Base-by-base conservation (phyloP, 2,113 vertebrate genomes). In the Aldabrachelys gigantea region DNA sequence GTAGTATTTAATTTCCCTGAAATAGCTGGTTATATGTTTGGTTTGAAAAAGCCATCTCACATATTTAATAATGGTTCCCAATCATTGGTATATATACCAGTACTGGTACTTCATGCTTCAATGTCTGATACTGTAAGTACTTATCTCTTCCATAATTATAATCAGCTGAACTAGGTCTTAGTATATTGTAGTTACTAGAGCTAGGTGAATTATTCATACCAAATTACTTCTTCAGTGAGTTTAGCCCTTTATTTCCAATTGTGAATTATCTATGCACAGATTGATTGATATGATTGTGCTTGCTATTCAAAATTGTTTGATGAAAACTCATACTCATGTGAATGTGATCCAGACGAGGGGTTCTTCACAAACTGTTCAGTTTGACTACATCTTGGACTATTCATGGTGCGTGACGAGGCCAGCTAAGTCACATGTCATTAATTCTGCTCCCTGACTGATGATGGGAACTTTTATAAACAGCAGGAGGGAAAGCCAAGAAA, bases 211-310 rank as follows among this genome's bases (percentile, higher is more conserved):
- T 92, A 86, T n/a, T 93, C 79, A 8, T 85, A 87, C 35, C 38
- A 89, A 89, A 56, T 93, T 3, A 59, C 76, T 91, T 89, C 80
- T 96, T 96, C 93, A 96, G 91, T 93, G 92, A 97, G 7, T 81
- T 91, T 41, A 80, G 19, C 56, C 3, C 2, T 84, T 31, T 50
- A 49, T 49, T 50, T 29, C 81, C 87, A 62, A 25, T 59, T 49
- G 19, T 84, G 57, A 54, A 85, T 75, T 47, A 81, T 41, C 56
- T 80, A 85, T 8, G 41, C 31, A 76, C 82, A 92, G 75, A 31
- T 8, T 81, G 21, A 83, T 52, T 80, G 85, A 29, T 82, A 31
- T 2, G 81, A 52, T 62, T 65, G 50, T 80, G 54, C 16, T 81
- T 93, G 47, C 21, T 90, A 16, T 41, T n/a, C 10, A 54, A 69